phyloP scores from a whole-genome alignment of 2,113 vertebrate genomes.

The Carollia perspicillata region DNA sequence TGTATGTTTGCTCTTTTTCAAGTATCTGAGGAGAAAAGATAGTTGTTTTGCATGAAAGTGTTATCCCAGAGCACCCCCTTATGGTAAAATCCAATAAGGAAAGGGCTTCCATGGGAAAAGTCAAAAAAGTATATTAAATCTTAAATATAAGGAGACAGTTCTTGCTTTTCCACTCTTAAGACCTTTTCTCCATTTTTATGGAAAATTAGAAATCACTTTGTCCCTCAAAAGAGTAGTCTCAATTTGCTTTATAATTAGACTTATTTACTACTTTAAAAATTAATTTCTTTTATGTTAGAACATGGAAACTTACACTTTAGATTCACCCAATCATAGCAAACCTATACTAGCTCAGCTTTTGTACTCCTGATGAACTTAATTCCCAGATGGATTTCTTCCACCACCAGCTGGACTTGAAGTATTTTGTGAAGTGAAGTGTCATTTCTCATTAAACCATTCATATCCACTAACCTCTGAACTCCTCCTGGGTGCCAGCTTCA shows the following conservation, averaged over 20 bases:
- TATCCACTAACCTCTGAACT: constrained; percentile 34
- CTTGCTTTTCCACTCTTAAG: not conserved
- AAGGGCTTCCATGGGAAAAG: not conserved
- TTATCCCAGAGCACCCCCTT: constrained; percentile 76
- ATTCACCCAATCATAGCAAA: not conserved
- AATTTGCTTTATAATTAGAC: not conserved
- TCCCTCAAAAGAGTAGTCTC: not conserved
- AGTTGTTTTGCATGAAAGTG: not conserved
- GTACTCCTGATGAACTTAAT: not conserved
- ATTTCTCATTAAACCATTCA: constrained; percentile 34
- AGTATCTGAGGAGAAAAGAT: not conserved
- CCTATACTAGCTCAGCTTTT: constrained; percentile 16
- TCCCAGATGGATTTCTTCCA: constrained; percentile 11
- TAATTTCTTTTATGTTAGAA: not conserved
- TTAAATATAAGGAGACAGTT: not conserved
- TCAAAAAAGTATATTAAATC: not conserved
- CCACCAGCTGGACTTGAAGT: not conserved
- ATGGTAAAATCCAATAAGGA: constrained; percentile 52
- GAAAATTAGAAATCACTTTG: not conserved
- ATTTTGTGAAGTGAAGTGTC: constrained; percentile 29
- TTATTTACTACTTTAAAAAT: not conserved
- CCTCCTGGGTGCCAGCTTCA: not conserved
- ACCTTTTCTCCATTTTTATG: not conserved
- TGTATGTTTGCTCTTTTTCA: not conserved
- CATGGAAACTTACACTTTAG: not conserved